Evolutionary conservation across 2,888 invertebrate genomes (phyloP), one percentile per base, ranked within the genome.

Genomic region (Scaptomyza reducta): DNA sequence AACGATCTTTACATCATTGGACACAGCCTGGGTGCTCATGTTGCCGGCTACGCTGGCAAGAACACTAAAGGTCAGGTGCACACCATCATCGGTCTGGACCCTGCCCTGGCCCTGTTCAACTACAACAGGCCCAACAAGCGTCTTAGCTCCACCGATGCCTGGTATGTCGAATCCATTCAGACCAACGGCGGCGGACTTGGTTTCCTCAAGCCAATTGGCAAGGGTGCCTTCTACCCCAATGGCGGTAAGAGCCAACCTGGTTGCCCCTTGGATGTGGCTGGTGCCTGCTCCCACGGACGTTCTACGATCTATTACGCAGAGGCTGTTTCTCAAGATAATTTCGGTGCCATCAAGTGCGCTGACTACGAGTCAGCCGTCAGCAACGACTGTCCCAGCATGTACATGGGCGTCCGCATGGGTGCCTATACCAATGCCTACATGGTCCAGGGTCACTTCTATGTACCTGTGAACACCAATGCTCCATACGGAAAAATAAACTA

Each of bases 11-110:
- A 93, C 92, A 58, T 91, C 3, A 93, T 94, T 56, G 94, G 94
- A 0, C 94, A 94, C 74, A 94, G 94, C 58, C 90, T 94, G 56
- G 94, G 94, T 0, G 94, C 94, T 1, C 94, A 94, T 76, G 94
- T 93, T 0, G 93, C 94, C 10, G 94, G 94, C 1, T 93, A 93
- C 47, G 93, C 94, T 13, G 94, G 94, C 4, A 94, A 94, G 74
- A 93, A 92, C 76, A 92, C 91, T 49, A 80, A 92, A 70, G 93
- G 93, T 25, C 92, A 93, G 41, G 92, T 94, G 51, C 93, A 93
- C 80, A 93, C 93, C 14, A 94, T 94, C 42, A 92, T 94, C 71
- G 94, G 90, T 38, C 74, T 91, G 61, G 91, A 92, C 68, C 90
- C 91, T 13, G 91, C 91, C 3, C 69, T 88, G 0, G 91, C 92